Base-by-base conservation (phyloP, 2,888 invertebrate species). In the Cerastis rubricosa region DNA sequence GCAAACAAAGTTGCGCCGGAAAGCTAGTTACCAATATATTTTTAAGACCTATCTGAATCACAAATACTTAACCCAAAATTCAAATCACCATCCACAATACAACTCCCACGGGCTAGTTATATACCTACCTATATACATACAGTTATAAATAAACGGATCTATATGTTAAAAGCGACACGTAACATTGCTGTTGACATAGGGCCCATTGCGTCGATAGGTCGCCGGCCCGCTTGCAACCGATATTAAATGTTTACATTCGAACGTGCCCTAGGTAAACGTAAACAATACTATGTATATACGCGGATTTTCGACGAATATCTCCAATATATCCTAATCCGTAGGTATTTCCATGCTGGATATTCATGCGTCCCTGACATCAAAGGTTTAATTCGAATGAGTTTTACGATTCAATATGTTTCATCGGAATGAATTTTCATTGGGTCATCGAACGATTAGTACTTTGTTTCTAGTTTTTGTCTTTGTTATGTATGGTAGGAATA, bases 211-310 rank as follows among this genome's bases (percentile, higher is more conserved):
- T 85, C 83, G 86, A 88, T 89, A 84, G 81, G 81, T 65, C 79
- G 82, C 80, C 84, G 74, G 75, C 76, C 79, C 91, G 91, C 92
- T 87, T 91, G 91, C 91, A 91, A 89, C 91, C 92, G 91, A 92
- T 95, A 95, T 94, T 94, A 94, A 94, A 95, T 94, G 94, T 95
- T 95, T 94, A 92, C 94, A 88, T 90, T 90, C 89, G 90, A 90
- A 91, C 92, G 91, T 91, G 76, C 85, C 87, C 73, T 76, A 93
- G 92, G 93, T 92, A 92, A 93, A 93, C 77, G 91, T 88, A 93
- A 93, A 94, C 93, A 93, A 91, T 90, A 84, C 85, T 85, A 82
- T 43, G 43, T 64, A 64, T 43, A 64, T 86, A 85, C 88, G 86
- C 84, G 90, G 89, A 90, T 92, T 92, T 87, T 85, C 88, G 80